phyloP scores from a whole-genome alignment of 2,113 vertebrate species.

The Mohoua ochrocephala region DNA sequence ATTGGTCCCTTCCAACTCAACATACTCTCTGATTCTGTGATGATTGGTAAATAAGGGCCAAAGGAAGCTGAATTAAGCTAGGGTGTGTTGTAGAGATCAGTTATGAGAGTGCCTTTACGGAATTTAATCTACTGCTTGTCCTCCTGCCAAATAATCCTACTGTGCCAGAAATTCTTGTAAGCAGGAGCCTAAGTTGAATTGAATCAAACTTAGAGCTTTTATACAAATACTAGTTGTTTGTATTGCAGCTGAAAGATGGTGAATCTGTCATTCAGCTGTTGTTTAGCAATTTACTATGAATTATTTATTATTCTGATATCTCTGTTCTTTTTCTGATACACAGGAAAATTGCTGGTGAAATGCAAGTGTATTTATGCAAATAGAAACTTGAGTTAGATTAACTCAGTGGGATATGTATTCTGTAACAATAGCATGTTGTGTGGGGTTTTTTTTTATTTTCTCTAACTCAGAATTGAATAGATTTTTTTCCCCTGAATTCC shows the following conservation, averaged over 20 bases:
- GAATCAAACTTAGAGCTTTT: constrained; percentile 8
- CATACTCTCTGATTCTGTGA: not conserved
- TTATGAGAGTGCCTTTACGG: not conserved
- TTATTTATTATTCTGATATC: constrained; percentile 59
- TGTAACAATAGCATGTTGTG: constrained; percentile 16
- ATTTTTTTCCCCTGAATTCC: not conserved
- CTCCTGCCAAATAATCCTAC: not conserved
- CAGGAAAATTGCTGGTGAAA: constrained; percentile 45
- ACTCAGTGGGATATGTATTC: constrained; percentile 28
- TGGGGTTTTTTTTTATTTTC: not conserved
- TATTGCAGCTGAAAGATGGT: constrained; percentile 19
- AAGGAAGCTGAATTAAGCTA: not conserved
- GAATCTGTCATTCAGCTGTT: constrained; percentile 36
- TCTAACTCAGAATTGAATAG: not conserved
- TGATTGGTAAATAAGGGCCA: not conserved
- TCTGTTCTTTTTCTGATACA: constrained; percentile 35
- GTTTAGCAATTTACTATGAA: constrained; percentile 50
- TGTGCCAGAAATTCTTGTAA: not conserved
- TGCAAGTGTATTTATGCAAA: constrained; percentile 54
- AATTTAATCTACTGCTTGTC: not conserved
- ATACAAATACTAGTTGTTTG: constrained; percentile 23
- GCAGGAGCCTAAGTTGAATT: not conserved
- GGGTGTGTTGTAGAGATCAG: not conserved
- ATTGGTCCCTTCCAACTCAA: not conserved
- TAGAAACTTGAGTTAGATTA: constrained; percentile 31